These are phyloP conservation scores for Cheilosia scutellata DNA, from an alignment of 2,888 invertebrate genomes.

Conservation along the genomic window DNA sequence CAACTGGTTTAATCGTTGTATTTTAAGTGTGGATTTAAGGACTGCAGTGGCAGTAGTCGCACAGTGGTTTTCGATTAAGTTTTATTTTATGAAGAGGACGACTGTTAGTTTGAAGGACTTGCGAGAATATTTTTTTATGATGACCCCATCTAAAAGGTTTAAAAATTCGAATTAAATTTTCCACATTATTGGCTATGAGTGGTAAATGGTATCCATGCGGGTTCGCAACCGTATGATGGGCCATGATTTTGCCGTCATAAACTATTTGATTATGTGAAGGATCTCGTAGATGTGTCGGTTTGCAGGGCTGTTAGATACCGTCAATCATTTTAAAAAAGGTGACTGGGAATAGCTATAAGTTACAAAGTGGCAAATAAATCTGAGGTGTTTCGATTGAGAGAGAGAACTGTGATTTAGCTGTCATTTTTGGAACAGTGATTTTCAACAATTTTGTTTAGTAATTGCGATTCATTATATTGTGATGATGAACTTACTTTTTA, in stretches of 20 bases:
- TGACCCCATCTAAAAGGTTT: slow-evolving; percentile 7
- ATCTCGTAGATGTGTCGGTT: background rate
- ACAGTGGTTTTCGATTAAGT: slow-evolving; percentile 53
- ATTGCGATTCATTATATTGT: too few relatives aligned
- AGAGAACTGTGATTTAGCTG: too few relatives aligned
- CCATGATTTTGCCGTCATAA: slow-evolving; percentile 28
- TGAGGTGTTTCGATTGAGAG: too few relatives aligned
- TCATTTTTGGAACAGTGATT: too few relatives aligned
- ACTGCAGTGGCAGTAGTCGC: slow-evolving; percentile 63
- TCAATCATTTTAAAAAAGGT: too few relatives aligned
- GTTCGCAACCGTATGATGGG: background rate
- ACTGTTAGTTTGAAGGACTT: slow-evolving; percentile 1
- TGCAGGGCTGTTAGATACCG: background rate
- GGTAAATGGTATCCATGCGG: background rate
- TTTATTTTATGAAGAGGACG: slow-evolving; percentile 37
- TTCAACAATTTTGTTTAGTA: too few relatives aligned
- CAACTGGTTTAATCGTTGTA: slow-evolving; percentile 72
- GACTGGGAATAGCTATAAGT: too few relatives aligned
- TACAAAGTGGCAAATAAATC: too few relatives aligned
- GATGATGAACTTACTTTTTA: too few relatives aligned
- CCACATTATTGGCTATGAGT: slow-evolving; percentile 21
- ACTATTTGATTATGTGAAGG: background rate
- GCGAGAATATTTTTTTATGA: background rate
- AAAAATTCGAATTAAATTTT: slow-evolving; percentile 16
- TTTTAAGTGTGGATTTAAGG: slow-evolving; percentile 72